Conservation (phyloP, 2,113 vertebrate species). For the Chauna torquata region DNA sequence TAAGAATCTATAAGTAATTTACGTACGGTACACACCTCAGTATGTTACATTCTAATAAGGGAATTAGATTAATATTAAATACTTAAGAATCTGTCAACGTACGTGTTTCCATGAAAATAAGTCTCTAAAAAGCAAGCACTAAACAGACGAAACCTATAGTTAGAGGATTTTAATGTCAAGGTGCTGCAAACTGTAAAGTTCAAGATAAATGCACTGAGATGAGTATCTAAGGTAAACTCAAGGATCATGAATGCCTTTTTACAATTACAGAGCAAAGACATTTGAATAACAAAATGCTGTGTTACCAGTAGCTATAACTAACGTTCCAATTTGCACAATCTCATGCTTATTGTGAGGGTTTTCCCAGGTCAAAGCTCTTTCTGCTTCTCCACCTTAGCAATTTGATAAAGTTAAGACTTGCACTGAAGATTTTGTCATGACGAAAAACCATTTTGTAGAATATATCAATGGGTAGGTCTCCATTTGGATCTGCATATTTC, state of each 20-base stretch:
- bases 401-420: conserved; percentile 87
- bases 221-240: neutral
- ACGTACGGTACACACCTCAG: neutral
- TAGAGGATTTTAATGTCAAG: neutral
- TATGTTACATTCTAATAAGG: neutral
- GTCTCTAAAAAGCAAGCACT: neutral
- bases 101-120: neutral
- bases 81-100: neutral
- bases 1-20: neutral
- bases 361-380: conserved; percentile 82
- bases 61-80: neutral
- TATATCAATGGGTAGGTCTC: conserved; percentile 85
- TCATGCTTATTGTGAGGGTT: conserved; percentile 44
- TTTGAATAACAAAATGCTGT: neutral
- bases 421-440: conserved; percentile 86
- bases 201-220: neutral
- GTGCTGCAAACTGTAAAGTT: neutral
- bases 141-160: neutral
- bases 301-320: neutral
- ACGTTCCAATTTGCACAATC: neutral
- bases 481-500: conserved; percentile 85
- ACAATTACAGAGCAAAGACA: neutral
- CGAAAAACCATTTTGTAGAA: conserved; percentile 91
- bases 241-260: neutral
- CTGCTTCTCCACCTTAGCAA: conserved; percentile 85